Conservation (phyloP, 2,113 vertebrate species). For the Microcebus griseorufus region DNA sequence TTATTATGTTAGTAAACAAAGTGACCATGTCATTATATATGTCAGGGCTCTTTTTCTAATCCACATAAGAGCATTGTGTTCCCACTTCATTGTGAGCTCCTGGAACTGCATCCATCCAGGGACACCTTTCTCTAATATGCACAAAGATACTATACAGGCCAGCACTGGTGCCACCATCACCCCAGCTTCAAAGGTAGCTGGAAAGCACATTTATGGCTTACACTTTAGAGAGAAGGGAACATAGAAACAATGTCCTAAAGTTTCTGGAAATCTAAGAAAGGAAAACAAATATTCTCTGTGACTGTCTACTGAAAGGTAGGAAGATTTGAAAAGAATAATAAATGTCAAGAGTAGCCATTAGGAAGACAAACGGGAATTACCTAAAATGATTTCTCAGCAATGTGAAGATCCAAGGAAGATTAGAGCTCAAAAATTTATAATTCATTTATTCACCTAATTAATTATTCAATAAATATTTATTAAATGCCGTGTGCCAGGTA, state of each 20-base stretch:
- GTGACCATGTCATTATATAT: background rate
- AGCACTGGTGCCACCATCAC: background rate
- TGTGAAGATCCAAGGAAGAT: background rate
- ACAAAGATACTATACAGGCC: background rate
- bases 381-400: slow-evolving; percentile 59
- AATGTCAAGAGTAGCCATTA: slow-evolving; percentile 19
- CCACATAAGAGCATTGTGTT: background rate
- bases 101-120: background rate
- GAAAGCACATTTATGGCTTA: background rate
- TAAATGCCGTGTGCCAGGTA: slow-evolving; percentile 25
- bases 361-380: slow-evolving; percentile 36
- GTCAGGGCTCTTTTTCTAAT: background rate
- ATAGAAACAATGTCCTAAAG: background rate
- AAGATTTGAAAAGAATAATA: background rate
- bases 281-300: slow-evolving; percentile 6
- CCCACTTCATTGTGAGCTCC: background rate
- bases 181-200: background rate
- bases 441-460: slow-evolving; percentile 40
- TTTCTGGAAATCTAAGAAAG: slow-evolving; percentile 3
- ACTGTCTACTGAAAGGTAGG: background rate
- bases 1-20: background rate
- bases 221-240: background rate
- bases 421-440: slow-evolving; percentile 22
- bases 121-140: background rate
- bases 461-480: slow-evolving; percentile 60